phyloP scores from a whole-genome alignment of 2,113 vertebrate species.

The Ictalurus punctatus region DNA sequence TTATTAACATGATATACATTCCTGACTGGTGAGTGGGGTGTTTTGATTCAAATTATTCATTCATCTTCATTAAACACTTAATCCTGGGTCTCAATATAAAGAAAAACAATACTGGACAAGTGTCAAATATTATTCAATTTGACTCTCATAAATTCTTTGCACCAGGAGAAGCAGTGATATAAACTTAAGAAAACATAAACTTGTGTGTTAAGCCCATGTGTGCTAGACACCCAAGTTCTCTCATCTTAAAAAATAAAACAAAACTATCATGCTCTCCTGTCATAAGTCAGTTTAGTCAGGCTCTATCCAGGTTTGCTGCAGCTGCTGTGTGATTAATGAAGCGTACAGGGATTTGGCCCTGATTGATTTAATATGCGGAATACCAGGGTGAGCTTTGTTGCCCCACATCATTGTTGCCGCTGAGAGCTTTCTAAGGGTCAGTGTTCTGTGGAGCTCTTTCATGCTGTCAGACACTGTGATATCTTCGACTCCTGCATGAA shows the following conservation, averaged over 20 bases:
- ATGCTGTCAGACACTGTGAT: constrained; percentile 50
- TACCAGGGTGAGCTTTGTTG: constrained; percentile 50
- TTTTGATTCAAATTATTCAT: constrained; percentile 11
- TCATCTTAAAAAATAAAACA: constrained; percentile 37
- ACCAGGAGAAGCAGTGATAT: not conserved
- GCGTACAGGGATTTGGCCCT: constrained; percentile 36
- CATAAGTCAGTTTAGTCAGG: constrained; percentile 14
- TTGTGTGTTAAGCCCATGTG: not conserved
- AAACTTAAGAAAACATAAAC: not conserved
- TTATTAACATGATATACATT: constrained; percentile 17
- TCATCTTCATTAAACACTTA: not conserved
- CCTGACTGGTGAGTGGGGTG: constrained; percentile 2
- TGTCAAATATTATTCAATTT: constrained; percentile 14
- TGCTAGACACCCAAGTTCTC: constrained; percentile 5
- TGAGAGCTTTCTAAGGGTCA: constrained; percentile 42
- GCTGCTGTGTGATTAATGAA: constrained; percentile 53
- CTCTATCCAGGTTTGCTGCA: constrained; percentile 44
- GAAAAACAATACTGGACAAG: not conserved
- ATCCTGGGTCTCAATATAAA: not conserved
- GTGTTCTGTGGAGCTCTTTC: constrained; percentile 46
- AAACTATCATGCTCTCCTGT: not conserved
- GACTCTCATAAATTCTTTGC: not conserved
- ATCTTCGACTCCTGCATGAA: constrained; percentile 40
- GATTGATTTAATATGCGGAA: constrained; percentile 52
- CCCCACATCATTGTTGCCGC: constrained; percentile 45